Evolutionary conservation across 2,888 invertebrate species (phyloP).

Genomic region (Pyrrhosoma nymphula): DNA sequence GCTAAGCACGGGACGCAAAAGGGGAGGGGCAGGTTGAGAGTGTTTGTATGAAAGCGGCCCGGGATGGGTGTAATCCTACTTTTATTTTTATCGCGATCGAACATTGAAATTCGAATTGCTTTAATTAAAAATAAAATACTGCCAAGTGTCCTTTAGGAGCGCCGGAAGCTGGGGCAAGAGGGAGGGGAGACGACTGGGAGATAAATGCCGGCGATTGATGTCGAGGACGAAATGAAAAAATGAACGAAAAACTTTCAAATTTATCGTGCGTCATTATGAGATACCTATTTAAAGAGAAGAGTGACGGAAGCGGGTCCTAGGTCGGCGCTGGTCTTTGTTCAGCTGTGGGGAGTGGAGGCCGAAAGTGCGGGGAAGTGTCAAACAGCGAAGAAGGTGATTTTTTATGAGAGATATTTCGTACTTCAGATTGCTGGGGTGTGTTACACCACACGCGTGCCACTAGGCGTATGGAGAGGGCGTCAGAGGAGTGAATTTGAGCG

Average conservation of each 20-base stretch:
- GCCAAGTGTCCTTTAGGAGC: not conserved
- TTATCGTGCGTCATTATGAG: not conserved
- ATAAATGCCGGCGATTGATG: not conserved
- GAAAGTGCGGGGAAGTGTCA: not conserved
- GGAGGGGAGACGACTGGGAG: not conserved
- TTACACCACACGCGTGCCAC: not conserved
- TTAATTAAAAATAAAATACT: conserved; percentile 60
- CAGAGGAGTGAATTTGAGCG: not conserved
- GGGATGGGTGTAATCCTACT: not conserved
- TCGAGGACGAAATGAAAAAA: not conserved
- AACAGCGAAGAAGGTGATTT: not conserved
- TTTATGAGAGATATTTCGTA: conserved; percentile 21
- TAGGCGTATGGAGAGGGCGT: not conserved
- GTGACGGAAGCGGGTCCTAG: not conserved
- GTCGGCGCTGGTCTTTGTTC: not conserved
- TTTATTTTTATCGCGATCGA: conserved; percentile 24
- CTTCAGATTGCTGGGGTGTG: not conserved
- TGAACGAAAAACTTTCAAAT: not conserved
- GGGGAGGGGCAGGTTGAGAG: not conserved
- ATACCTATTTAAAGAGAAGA: not conserved
- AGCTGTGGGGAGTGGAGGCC: not conserved
- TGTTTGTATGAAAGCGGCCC: not conserved
- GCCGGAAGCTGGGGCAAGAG: not conserved
- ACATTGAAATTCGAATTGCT: conserved; percentile 33
- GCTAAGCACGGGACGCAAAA: not conserved